A percentile compares a stretch with the other conserved stretches of the same genome.
These are phyloP conservation scores for Notodonta dromedarius DNA, from an alignment of 2,888 invertebrate genomes.

Conservation along the genomic window DNA sequence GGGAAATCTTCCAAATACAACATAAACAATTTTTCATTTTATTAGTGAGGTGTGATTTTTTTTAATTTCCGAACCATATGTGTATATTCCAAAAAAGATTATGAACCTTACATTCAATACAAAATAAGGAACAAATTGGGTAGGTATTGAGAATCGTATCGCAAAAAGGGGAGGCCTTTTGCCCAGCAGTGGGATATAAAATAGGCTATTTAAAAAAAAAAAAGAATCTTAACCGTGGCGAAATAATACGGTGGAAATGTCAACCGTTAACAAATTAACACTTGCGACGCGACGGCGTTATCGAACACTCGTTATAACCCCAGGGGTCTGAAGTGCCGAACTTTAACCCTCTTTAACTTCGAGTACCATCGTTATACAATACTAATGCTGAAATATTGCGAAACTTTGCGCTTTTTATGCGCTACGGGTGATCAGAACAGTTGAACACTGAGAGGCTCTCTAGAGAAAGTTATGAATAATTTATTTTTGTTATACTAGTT, in stretches of 20 bases:
- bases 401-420: constrained; percentile 8
- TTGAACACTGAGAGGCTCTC: not conserved
- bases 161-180: no score
- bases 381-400: constrained; percentile 37
- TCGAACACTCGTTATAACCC: constrained; percentile 42
- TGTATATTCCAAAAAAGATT: no score
- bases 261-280: constrained; percentile 38
- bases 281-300: constrained; percentile 39
- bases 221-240: no score
- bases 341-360: constrained; percentile 42
- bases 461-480: not conserved
- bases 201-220: no score
- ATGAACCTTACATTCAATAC: no score
- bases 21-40: no score
- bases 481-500: not conserved
- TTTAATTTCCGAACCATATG: no score
- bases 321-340: constrained; percentile 41
- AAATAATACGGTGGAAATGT: constrained; percentile 18
- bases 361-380: constrained; percentile 41
- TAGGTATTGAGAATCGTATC: no score
- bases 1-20: no score
- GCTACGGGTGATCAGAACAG: not conserved
- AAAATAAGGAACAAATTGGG: no score
- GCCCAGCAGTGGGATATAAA: no score
- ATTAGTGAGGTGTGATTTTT: no score